Evolutionary conservation across 2,797 vertebrate species (phyloP), one percentile per base, ranked within the genome.

Genomic region (Pelobates cultripes): DNA sequence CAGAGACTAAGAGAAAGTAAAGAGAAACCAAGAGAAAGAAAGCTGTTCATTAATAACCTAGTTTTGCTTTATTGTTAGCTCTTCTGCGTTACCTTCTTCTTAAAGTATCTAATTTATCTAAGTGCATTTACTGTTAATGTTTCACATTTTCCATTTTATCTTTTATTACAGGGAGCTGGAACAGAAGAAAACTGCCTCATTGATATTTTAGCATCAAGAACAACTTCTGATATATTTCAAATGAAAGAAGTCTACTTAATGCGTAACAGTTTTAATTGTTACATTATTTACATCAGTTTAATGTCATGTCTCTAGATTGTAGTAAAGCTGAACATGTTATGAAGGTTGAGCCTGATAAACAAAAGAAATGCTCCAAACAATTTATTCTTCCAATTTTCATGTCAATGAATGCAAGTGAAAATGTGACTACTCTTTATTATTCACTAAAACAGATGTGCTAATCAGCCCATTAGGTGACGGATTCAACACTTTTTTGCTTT

Each of bases 121-220:
- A 51, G 47, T 61, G 10, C 4, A 68, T 28, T 55, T 57, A 28
- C 61, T 43, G 40, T 17, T 73, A 64, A 4, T 41, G n/a, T 68
- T 17, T 80, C 0, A 47, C 28, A 45, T 45, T 41, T 41, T 10
- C 3, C 42, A n/a, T 42, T 64, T 6, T 40, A 84, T 14, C 79
- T 85, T 10, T 86, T 74, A 69, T 83, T 81, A 28, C 77, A 95
- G 93, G 93, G 93, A 84, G 81, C 5, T 77, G 93, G 91, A 67
- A 94, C 85, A 64, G 91, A 94, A 75, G 94, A 94, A 89, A 93
- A 90, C 1, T 94, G 94, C 67, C 88, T 95, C 70, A 94, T 93
- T 87, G 93, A 94, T 74, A 93, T 94, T 89, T 80, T 95, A 87
- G 90, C 93, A 61, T 94, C 94, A 60, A 92, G 94, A 90, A 91